These are phyloP conservation scores for Tenthredo amoena DNA, from an alignment of 2,888 invertebrate genomes.

Conservation along the genomic window DNA sequence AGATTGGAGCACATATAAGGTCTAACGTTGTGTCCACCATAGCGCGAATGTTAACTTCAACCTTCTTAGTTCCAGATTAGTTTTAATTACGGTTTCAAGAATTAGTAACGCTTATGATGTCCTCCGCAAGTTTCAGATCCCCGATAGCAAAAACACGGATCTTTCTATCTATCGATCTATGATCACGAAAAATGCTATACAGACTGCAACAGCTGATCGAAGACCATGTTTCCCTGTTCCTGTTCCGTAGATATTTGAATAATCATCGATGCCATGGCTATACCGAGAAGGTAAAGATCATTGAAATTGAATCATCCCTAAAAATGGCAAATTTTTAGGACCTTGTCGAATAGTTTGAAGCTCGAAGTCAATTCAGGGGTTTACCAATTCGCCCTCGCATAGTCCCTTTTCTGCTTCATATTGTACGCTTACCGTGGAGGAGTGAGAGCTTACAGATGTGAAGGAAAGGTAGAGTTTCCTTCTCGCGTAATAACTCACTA, in stretches of 20 bases:
- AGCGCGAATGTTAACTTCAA: not conserved
- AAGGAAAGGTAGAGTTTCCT: constrained; percentile 26
- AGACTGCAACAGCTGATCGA: not conserved
- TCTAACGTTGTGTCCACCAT: not conserved
- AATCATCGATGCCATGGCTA: not conserved
- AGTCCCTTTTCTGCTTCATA: not conserved
- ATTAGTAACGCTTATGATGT: not conserved
- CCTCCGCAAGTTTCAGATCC: not conserved
- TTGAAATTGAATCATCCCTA: not conserved
- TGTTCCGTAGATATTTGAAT: not conserved
- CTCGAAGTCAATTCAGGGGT: not conserved
- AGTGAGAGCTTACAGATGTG: not conserved
- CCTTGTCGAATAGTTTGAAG: not conserved
- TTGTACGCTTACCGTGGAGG: not conserved
- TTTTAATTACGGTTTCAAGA: not conserved
- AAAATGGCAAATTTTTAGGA: not conserved
- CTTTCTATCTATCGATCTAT: not conserved
- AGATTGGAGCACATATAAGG: not conserved
- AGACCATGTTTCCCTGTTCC: not conserved
- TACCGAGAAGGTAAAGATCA: too few species aligned
- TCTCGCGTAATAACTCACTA: constrained; percentile 33
- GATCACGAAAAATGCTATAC: not conserved
- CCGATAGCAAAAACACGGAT: not conserved
- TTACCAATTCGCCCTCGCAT: not conserved
- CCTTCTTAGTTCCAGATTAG: not conserved